A percentile compares a stretch with the other conserved stretches of the same genome.
phyloP scores from a whole-genome alignment of 2,797 vertebrate genomes.

The Novumbra hubbsi region DNA sequence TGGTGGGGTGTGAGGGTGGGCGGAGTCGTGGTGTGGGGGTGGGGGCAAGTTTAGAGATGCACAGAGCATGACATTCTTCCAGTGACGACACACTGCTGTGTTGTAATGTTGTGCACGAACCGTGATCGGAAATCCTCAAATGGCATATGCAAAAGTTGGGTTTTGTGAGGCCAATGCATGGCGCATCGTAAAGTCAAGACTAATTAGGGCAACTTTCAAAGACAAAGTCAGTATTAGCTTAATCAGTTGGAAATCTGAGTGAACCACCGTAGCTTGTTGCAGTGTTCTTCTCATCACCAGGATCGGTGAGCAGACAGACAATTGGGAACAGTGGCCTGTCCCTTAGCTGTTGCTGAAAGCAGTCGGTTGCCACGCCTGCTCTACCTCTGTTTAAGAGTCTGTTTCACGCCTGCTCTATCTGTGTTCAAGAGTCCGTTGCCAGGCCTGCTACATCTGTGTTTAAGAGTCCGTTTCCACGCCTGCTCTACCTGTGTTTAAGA shows the following conservation, averaged over 20 bases:
- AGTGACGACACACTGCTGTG: slow-evolving; percentile 26
- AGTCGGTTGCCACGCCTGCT: slow-evolving; percentile 70
- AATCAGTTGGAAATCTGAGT: neutral
- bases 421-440: slow-evolving; percentile 71
- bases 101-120: neutral
- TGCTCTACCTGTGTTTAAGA: slow-evolving; percentile 77
- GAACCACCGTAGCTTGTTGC: neutral
- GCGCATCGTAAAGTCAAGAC: neutral
- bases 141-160: neutral
- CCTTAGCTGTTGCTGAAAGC: slow-evolving; percentile 67
- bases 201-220: neutral
- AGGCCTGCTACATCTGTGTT: no score
- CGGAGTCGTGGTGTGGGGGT: no score
- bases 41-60: slow-evolving; percentile 68
- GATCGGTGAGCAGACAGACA: neutral
- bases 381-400: slow-evolving; percentile 76
- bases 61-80: slow-evolving; percentile 45
- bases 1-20: neutral
- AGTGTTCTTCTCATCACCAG: neutral
- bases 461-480: slow-evolving; percentile 73
- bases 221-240: neutral
- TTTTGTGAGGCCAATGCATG: neutral
- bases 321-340: slow-evolving; percentile 34
- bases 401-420: slow-evolving; percentile 70
- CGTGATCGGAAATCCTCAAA: neutral